These are phyloP conservation scores for Emydura subglobosa DNA, from an alignment of 2,113 vertebrate species.

Conservation along the genomic window DNA sequence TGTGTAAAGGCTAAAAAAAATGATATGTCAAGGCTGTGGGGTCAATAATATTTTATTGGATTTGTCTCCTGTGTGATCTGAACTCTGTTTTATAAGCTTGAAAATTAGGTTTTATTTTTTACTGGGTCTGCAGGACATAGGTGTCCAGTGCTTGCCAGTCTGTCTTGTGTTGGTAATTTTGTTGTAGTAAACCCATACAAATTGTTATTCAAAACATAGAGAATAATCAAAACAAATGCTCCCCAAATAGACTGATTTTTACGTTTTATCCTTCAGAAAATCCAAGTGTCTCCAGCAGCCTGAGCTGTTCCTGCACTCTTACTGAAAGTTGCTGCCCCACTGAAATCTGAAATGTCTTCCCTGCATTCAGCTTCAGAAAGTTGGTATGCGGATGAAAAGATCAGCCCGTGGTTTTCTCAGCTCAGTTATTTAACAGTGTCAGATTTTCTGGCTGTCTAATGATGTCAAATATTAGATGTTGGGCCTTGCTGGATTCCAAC, in stretches of 20 bases:
- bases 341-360: too few relatives aligned
- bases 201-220: too few relatives aligned
- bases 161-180: background rate
- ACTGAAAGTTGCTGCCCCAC: too few relatives aligned
- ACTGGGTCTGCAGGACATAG: background rate
- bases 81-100: slow-evolving; percentile 20
- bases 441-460: background rate
- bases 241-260: too few relatives aligned
- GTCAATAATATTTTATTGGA: slow-evolving; percentile 29
- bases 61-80: slow-evolving; percentile 15
- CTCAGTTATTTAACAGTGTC: background rate
- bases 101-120: background rate
- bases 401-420: background rate
- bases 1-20: background rate
- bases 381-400: background rate
- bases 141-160: background rate
- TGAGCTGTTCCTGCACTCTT: too few relatives aligned
- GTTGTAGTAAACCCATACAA: too few relatives aligned
- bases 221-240: too few relatives aligned
- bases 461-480: background rate
- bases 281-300: too few relatives aligned
- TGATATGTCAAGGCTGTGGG: background rate
- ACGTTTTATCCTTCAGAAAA: too few relatives aligned
- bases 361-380: background rate
- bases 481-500: background rate